Evolutionary conservation across 2,113 vertebrate species (phyloP).

Genomic region (Gavia stellata): DNA sequence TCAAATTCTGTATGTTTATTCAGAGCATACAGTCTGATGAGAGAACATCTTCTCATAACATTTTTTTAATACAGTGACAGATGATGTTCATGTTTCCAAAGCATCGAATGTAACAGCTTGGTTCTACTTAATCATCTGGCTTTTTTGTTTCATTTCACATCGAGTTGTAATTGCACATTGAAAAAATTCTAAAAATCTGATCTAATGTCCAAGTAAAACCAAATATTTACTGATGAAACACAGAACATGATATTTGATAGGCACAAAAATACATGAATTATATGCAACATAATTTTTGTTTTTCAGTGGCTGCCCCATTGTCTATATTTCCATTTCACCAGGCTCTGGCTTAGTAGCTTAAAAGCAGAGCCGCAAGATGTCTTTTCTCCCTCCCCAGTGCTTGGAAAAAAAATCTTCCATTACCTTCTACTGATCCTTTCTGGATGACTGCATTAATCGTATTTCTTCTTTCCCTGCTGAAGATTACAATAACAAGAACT

Average conservation of each 20-base stretch:
- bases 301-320: background rate
- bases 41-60: background rate
- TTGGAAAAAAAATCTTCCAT: background rate
- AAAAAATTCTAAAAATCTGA: background rate
- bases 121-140: background rate
- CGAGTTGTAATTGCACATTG: background rate
- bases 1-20: background rate
- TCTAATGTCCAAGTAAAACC: background rate
- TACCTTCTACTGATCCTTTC: background rate
- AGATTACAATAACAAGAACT: background rate
- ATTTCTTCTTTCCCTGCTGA: background rate
- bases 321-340: background rate
- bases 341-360: background rate
- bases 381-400: background rate
- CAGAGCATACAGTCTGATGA: background rate
- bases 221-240: background rate
- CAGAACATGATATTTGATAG: background rate
- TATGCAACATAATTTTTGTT: background rate
- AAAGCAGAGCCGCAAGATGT: background rate
- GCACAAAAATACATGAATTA: background rate
- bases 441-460: background rate
- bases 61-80: slow-evolving; percentile 4
- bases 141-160: background rate
- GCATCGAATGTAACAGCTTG: slow-evolving; percentile 10
- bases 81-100: slow-evolving; percentile 35